Evolutionary conservation across 2,888 invertebrate species (phyloP).

Genomic region (Aromia moschata): DNA sequence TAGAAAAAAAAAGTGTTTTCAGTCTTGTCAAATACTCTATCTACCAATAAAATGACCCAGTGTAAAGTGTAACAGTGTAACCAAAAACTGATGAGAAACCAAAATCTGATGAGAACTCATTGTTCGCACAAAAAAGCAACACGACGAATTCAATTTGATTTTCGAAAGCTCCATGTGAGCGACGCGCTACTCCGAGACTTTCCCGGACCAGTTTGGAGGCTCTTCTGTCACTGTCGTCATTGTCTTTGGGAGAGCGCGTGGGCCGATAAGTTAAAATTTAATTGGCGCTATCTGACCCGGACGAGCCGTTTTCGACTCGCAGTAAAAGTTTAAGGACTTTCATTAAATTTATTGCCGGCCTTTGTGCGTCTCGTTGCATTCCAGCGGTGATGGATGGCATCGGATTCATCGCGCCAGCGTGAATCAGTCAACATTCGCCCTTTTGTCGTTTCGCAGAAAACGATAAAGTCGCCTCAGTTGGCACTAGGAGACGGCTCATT

Average conservation of each 20-base stretch:
- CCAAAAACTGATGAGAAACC: no score
- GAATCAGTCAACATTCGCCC: constrained; percentile 27
- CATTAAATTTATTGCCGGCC: constrained; percentile 30
- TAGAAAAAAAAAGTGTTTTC: no score
- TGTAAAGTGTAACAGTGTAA: no score
- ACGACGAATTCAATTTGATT: no score
- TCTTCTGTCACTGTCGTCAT: constrained; percentile 21
- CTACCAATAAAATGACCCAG: no score
- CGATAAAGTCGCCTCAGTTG: constrained; percentile 18
- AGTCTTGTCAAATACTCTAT: no score
- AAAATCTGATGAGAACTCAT: no score
- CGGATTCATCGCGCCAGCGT: constrained; percentile 18
- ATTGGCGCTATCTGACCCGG: constrained; percentile 39
- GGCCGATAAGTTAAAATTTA: constrained; percentile 32
- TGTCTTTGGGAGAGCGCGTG: constrained; percentile 21
- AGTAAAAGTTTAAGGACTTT: constrained; percentile 39
- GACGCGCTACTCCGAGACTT: no score
- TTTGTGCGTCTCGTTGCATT: constrained; percentile 23
- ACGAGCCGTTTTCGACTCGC: constrained; percentile 27
- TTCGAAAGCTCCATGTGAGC: no score
- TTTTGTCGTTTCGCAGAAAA: constrained; percentile 24
- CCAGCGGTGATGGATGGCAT: constrained; percentile 27
- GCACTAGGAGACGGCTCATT: constrained; percentile 14
- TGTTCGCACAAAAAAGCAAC: no score
- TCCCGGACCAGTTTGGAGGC: constrained; percentile 6